Percentiles rank a stretch among this genome's conserved stretches.
phyloP scores from a whole-genome alignment of 2,797 vertebrate species.

The Anisognathus igniventris region DNA sequence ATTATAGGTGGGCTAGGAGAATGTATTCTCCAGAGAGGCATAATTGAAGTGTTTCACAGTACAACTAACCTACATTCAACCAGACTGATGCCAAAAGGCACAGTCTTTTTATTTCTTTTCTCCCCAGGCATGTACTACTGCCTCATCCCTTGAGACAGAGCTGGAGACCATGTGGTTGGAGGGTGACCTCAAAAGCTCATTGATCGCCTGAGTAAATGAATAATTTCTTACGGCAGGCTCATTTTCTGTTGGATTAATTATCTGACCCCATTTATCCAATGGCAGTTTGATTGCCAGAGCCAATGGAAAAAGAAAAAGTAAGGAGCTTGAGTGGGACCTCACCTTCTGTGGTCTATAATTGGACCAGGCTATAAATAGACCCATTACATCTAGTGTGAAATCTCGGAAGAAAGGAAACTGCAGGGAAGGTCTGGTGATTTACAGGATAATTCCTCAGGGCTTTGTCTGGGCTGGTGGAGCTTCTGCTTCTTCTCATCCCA shows the following conservation, averaged over 20 bases:
- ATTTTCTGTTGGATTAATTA: not conserved
- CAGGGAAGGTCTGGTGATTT: not conserved
- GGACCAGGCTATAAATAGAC: not conserved
- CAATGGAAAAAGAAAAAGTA: not conserved
- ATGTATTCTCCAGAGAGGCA: not conserved
- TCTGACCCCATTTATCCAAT: not conserved
- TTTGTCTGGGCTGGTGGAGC: not conserved
- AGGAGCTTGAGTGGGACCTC: not conserved
- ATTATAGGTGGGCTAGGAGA: not conserved
- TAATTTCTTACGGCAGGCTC: not conserved
- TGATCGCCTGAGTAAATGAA: not conserved
- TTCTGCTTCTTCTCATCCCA: not conserved
- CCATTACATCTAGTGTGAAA: not conserved
- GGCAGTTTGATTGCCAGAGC: not conserved
- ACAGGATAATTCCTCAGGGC: not conserved
- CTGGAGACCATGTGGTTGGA: not conserved
- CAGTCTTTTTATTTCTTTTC: not conserved
- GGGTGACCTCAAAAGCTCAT: not conserved
- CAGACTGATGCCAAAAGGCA: not conserved
- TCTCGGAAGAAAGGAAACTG: not conserved
- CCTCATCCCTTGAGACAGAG: not conserved
- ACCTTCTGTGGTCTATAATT: not conserved
- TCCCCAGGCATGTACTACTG: not conserved
- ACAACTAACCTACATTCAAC: not conserved
- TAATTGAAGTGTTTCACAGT: not conserved